These are phyloP conservation scores for Andrena praecox DNA, from an alignment of 2,888 invertebrate genomes.

Conservation along the genomic window DNA sequence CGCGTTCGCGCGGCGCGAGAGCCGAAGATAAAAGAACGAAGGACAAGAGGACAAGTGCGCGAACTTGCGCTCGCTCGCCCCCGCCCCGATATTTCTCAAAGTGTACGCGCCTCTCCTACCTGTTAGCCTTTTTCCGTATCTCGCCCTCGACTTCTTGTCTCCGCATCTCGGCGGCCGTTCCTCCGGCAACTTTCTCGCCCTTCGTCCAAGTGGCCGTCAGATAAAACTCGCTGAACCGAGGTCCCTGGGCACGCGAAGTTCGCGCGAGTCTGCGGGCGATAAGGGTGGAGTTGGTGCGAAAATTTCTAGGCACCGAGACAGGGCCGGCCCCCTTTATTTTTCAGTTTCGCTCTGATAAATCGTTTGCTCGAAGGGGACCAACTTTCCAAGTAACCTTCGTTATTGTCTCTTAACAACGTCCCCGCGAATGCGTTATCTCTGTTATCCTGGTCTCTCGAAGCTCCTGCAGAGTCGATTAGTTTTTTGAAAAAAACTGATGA, in stretches of 20 bases:
- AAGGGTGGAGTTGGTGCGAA: slow-evolving; percentile 48
- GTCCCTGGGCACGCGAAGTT: slow-evolving; percentile 57
- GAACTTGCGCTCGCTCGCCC: not conserved
- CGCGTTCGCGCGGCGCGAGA: no score
- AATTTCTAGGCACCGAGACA: slow-evolving; percentile 47
- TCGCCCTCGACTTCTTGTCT: slow-evolving; percentile 34
- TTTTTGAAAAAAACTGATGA: no score
- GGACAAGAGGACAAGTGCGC: not conserved
- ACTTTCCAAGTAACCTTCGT: no score
- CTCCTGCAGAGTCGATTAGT: no score
- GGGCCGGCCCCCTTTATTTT: slow-evolving; percentile 31
- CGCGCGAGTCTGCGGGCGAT: slow-evolving; percentile 54
- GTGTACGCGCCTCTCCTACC: not conserved
- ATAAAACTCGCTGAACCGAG: slow-evolving; percentile 64
- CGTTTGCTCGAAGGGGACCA: slow-evolving; percentile 54
- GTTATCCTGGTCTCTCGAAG: no score
- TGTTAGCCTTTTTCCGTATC: slow-evolving; percentile 16
- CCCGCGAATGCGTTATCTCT: no score
- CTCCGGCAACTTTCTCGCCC: slow-evolving; percentile 40
- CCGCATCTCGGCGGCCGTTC: slow-evolving; percentile 14
- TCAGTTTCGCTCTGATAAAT: slow-evolving; percentile 51
- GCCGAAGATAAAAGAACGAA: not conserved
- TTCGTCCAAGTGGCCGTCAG: slow-evolving; percentile 63
- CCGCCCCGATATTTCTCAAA: slow-evolving; percentile 12
- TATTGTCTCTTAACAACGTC: no score